Evolutionary conservation across 1,140 invertebrate species (phyloP).

Genomic region (Drosophila pruinosa): DNA sequence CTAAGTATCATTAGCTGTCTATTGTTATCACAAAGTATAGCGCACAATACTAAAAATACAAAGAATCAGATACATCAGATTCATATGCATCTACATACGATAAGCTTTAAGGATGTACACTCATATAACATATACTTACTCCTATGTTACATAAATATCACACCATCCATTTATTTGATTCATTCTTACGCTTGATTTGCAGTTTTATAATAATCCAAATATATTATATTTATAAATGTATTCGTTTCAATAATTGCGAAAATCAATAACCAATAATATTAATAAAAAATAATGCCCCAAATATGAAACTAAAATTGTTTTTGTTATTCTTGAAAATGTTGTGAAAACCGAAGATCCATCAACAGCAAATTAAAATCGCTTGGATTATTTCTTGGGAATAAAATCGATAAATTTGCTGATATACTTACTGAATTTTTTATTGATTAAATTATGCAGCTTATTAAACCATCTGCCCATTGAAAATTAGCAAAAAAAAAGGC

Average conservation of each 20-base stretch:
- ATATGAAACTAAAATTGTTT: slow-evolving; percentile 14
- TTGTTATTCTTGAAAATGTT: background rate
- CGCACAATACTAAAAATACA: background rate
- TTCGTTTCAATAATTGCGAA: slow-evolving; percentile 25
- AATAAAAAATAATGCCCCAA: slow-evolving; percentile 30
- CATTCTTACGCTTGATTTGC: slow-evolving; percentile 7
- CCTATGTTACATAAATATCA: background rate
- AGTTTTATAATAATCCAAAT: slow-evolving; percentile 27
- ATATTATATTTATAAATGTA: slow-evolving; percentile 26
- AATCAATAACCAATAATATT: slow-evolving; percentile 23
- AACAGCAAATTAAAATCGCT: too few species aligned
- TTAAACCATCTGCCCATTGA: too few species aligned
- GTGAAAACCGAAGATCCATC: too few species aligned
- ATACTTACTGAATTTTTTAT: too few species aligned
- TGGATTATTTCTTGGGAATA: too few species aligned
- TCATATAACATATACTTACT: slow-evolving; percentile 12
- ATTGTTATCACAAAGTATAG: background rate
- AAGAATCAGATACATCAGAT: slow-evolving; percentile 10
- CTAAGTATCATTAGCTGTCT: slow-evolving; percentile 3
- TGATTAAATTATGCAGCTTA: too few species aligned
- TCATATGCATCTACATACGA: slow-evolving; percentile 17
- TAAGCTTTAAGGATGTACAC: slow-evolving; percentile 36
- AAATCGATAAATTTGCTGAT: too few species aligned
- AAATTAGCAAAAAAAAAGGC: too few species aligned
- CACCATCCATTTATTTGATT: slow-evolving; percentile 21